A percentile compares a stretch with the other conserved stretches of the same genome.
phyloP scores from a whole-genome alignment of 2,888 invertebrate species.

The Diachrysia chrysitis region DNA sequence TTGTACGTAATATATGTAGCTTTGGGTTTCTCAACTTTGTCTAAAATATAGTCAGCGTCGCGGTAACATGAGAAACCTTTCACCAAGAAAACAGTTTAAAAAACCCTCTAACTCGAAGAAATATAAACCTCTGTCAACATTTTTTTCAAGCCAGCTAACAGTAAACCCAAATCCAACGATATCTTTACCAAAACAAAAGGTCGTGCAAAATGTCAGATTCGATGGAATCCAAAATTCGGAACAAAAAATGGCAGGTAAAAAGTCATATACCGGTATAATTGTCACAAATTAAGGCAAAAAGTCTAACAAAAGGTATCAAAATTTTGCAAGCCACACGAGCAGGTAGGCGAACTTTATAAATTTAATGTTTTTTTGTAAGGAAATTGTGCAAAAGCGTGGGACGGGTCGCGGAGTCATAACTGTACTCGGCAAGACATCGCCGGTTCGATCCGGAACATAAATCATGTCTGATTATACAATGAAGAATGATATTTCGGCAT shows the following conservation, averaged over 20 bases:
- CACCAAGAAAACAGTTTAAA: constrained; percentile 36
- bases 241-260: constrained; percentile 87
- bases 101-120: constrained; percentile 48
- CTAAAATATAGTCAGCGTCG: constrained; percentile 32
- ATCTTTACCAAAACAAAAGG: constrained; percentile 82
- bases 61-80: constrained; percentile 53
- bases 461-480: constrained; percentile 66
- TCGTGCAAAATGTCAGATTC: constrained; percentile 83
- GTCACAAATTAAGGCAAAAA: constrained; percentile 89
- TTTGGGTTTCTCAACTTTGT: constrained; percentile 6
- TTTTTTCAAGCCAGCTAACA: constrained; percentile 71
- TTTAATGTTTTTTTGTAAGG: constrained; percentile 73
- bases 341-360: constrained; percentile 84
- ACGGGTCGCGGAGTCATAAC: constrained; percentile 80
- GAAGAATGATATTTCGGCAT: constrained; percentile 47
- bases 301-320: constrained; percentile 87
- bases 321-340: constrained; percentile 89
- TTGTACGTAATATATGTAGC: neutral
- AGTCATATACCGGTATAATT: constrained; percentile 89
- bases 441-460: constrained; percentile 69
- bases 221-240: constrained; percentile 69
- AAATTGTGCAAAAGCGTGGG: constrained; percentile 88
- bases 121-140: constrained; percentile 57
- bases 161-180: constrained; percentile 74
- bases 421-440: constrained; percentile 76